Percentiles rank a stretch among this genome's conserved stretches.
These are phyloP conservation scores for Clarias macrocephalus DNA, from an alignment of 2,113 vertebrate species.

Conservation along the genomic window DNA sequence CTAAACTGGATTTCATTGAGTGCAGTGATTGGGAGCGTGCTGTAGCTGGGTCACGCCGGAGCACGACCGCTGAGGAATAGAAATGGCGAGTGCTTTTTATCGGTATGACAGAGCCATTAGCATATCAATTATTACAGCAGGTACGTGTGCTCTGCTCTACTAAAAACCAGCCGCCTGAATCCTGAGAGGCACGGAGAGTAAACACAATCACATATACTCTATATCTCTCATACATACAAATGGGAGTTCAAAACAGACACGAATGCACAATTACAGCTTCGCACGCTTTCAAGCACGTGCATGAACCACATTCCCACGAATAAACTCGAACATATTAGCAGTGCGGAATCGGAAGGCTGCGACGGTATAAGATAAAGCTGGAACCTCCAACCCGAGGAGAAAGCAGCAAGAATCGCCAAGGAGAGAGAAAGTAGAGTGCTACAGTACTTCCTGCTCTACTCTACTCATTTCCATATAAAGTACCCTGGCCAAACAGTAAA, in stretches of 20 bases:
- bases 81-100: slow-evolving; percentile 39
- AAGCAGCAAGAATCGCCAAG: not conserved
- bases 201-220: slow-evolving; percentile 19
- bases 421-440: not conserved
- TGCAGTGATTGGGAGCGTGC: not conserved
- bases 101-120: slow-evolving; percentile 31
- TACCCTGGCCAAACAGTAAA: not conserved
- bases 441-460: not conserved
- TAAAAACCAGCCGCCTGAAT: slow-evolving; percentile 30
- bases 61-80: slow-evolving; percentile 12
- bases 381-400: slow-evolving; percentile 5
- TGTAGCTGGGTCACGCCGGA: slow-evolving; percentile 16
- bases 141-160: not conserved
- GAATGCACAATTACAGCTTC: not conserved
- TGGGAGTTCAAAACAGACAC: not conserved
- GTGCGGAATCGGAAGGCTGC: slow-evolving; percentile 39
- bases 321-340: slow-evolving; percentile 28
- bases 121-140: slow-evolving; percentile 48
- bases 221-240: not conserved
- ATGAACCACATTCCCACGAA: slow-evolving; percentile 34
- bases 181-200: not conserved
- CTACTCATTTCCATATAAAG: slow-evolving; percentile 42
- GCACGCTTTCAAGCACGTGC: not conserved
- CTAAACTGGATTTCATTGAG: slow-evolving; percentile 29
- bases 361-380: slow-evolving; percentile 38